These are phyloP conservation scores for Ariopsis seemanni DNA, from an alignment of 2,113 vertebrate genomes.

Conservation along the genomic window DNA sequence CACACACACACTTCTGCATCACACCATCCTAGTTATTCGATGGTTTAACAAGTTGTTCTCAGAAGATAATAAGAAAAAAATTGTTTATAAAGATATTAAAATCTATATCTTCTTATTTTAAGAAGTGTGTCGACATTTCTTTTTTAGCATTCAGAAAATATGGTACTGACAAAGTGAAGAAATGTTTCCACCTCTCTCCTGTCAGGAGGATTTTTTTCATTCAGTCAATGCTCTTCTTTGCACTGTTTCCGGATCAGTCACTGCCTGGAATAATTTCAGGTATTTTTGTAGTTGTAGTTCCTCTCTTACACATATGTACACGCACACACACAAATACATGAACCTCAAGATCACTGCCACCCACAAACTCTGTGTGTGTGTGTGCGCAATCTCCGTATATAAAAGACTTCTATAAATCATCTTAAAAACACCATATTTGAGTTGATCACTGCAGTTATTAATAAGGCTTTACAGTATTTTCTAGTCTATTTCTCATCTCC, in stretches of 20 bases:
- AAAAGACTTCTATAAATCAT: slow-evolving; percentile 59
- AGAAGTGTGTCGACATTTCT: slow-evolving; percentile 65
- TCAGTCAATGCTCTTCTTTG: slow-evolving; percentile 49
- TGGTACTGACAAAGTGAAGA: slow-evolving; percentile 24
- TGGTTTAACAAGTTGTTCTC: slow-evolving; percentile 72
- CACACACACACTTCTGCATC: slow-evolving; percentile 42
- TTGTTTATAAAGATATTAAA: slow-evolving; percentile 90
- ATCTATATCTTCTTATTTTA: slow-evolving; percentile 87
- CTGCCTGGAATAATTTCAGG: slow-evolving; percentile 28
- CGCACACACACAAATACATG: slow-evolving; percentile 13
- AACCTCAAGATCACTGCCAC: slow-evolving; percentile 3
- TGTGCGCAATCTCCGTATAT: not conserved
- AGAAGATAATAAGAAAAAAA: slow-evolving; percentile 68
- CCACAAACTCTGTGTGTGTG: not conserved
- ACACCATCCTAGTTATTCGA: slow-evolving; percentile 64
- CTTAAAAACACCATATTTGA: slow-evolving; percentile 47
- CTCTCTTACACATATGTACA: slow-evolving; percentile 9
- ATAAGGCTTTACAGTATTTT: slow-evolving; percentile 67
- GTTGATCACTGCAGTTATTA: slow-evolving; percentile 68
- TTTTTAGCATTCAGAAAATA: slow-evolving; percentile 39
- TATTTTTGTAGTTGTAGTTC: not conserved
- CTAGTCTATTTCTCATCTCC: slow-evolving; percentile 57
- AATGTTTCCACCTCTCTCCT: slow-evolving; percentile 26
- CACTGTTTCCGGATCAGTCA: slow-evolving; percentile 55
- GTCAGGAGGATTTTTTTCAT: slow-evolving; percentile 56